These are phyloP conservation scores for Stenchaetothrips biformis DNA, from an alignment of 2,888 invertebrate genomes.

Conservation along the genomic window DNA sequence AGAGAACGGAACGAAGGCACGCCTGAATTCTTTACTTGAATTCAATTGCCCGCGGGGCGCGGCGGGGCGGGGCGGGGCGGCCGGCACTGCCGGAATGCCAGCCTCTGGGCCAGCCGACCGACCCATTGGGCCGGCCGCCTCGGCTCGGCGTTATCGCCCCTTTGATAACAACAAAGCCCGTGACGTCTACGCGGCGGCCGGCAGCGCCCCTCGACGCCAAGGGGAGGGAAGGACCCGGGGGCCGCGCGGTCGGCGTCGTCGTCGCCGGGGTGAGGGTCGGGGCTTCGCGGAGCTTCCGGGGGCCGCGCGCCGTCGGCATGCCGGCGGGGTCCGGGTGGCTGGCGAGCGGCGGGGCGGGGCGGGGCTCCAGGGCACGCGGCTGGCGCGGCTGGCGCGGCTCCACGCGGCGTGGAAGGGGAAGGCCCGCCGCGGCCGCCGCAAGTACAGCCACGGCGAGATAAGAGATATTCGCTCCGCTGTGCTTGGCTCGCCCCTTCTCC, in stretches of 20 bases:
- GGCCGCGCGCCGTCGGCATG: too few species aligned
- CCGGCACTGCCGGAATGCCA: too few species aligned
- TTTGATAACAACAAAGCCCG: slow-evolving; percentile 16
- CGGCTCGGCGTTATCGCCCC: not conserved
- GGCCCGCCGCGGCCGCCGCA: not conserved
- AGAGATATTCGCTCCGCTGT: not conserved
- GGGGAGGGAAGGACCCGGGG: too few species aligned
- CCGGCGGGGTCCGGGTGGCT: too few species aligned
- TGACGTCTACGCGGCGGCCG: slow-evolving; percentile 1
- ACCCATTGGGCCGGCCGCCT: not conserved
- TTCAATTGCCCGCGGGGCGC: not conserved
- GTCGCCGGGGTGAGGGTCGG: too few species aligned
- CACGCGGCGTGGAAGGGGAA: too few species aligned
- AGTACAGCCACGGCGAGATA: not conserved
- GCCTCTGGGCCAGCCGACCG: not conserved
- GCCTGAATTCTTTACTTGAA: not conserved
- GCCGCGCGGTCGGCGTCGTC: too few species aligned
- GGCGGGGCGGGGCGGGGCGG: not conserved
- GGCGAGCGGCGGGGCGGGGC: too few species aligned
- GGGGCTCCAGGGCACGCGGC: too few species aligned
- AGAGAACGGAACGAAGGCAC: too few species aligned
- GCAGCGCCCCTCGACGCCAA: not conserved
- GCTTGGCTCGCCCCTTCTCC: not conserved
- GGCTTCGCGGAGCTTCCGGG: too few species aligned
- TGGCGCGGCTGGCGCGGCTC: too few species aligned